Evolutionary conservation across 1,140 invertebrate genomes (phyloP).

Genomic region (Drosophila baimaii): DNA sequence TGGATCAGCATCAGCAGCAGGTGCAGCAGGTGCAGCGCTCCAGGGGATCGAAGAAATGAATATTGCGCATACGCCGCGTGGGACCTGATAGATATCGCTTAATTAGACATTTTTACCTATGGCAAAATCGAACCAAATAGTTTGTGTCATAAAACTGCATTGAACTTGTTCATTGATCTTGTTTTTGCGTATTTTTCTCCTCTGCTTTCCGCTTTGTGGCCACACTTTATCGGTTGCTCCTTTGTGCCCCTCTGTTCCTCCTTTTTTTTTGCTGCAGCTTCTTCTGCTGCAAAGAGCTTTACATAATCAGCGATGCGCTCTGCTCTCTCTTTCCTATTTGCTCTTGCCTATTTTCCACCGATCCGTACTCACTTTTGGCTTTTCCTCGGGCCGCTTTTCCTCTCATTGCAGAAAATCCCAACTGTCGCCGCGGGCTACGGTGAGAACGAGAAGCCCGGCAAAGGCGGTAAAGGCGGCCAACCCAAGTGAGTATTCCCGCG

Average conservation of each 20-base stretch:
- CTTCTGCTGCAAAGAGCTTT: constrained; percentile 48
- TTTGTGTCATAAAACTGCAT: constrained; percentile 62
- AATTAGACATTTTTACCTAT: constrained; percentile 32
- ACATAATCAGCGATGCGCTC: constrained; percentile 26
- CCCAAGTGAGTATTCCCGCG: constrained; percentile 76
- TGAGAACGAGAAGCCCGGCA: constrained; percentile 81
- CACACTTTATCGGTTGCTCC: constrained; percentile 30
- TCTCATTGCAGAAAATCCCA: constrained; percentile 82
- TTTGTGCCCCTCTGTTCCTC: not conserved
- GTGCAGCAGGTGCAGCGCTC: constrained; percentile 52
- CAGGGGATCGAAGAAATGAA: constrained; percentile 54
- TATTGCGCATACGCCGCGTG: constrained; percentile 65
- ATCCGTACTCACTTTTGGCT: constrained; percentile 30
- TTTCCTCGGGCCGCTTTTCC: constrained; percentile 35
- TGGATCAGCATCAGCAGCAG: constrained; percentile 65
- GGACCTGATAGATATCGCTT: constrained; percentile 16
- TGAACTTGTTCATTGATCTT: constrained; percentile 67
- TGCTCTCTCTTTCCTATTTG: constrained; percentile 11
- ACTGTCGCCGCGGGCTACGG: constrained; percentile 82
- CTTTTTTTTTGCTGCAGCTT: constrained; percentile 7
- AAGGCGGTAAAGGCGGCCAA: constrained; percentile 74
- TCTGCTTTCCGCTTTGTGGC: constrained; percentile 39
- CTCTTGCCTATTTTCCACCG: constrained; percentile 8
- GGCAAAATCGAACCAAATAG: constrained; percentile 32
- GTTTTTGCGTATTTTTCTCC: constrained; percentile 48